Base-by-base conservation (phyloP, 2,797 vertebrate genomes). In the Eptatretus atami region DNA sequence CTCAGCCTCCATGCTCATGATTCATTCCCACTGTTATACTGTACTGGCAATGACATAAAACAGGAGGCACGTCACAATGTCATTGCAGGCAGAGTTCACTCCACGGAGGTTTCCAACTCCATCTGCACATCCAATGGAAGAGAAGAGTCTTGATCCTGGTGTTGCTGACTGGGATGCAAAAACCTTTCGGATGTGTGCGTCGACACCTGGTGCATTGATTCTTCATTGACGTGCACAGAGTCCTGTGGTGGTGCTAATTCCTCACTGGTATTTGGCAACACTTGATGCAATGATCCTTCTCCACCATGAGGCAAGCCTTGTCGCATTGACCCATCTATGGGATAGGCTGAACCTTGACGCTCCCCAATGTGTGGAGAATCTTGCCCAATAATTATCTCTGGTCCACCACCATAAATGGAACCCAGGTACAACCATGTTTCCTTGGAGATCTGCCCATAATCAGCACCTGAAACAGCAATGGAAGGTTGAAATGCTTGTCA, bases 381-480 rank as follows among this genome's bases (percentile, higher is more conserved):
- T 75, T 95, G 92, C 5, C 92, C 79, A 69, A 93, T 78, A 3
- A 87, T 83, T 0, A 94, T 85, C 73, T 95, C 90, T 0, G 90
- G 88, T 1, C 90, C 88, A 0, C 90, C 90, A 0, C 84, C 76
- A 0, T 98, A 96, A 65, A 94, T 77, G 1, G 71, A 78, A 71
- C 80, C 75, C 67, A 98, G 73, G 70, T 93, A 95, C 67, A 74
- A 73, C 92, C 92, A 98, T 0, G 92, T 98, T 75, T 93, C 90
- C 74, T 93, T 86, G 0, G 92, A 98, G 66, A 98, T 98, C 78
- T 96, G 92, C 64, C 92, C 92, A 0, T 94, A 98, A 73, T 98
- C 92, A 1, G 92, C 90, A 31, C 92, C 92, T 93, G 71, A 66
- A 72, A 70, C 11, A 44, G 25, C 15, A 19, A 67, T 14, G 54